Evolutionary conservation across 2,797 vertebrate species (phyloP).

Genomic region (Nasua narica): DNA sequence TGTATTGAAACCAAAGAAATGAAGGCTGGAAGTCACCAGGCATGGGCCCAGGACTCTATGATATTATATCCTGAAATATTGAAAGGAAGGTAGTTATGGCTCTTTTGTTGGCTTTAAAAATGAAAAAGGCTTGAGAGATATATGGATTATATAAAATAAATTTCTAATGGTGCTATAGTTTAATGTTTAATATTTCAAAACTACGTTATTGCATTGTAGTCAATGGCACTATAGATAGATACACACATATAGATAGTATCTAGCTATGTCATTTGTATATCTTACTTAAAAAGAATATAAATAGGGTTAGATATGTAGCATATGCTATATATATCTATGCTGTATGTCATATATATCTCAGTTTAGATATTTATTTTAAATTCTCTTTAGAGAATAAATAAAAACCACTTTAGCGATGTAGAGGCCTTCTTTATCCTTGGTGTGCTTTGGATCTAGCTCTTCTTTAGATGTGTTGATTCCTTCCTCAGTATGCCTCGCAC

Average conservation of each 20-base stretch:
- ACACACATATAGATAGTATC: not conserved
- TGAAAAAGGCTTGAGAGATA: not conserved
- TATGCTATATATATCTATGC: not conserved
- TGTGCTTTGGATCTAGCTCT: not conserved
- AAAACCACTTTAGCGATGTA: not conserved
- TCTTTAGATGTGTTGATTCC: not conserved
- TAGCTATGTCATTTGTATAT: not conserved
- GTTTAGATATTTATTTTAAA: not conserved
- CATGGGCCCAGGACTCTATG: not conserved
- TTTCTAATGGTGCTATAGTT: not conserved
- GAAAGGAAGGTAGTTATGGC: not conserved
- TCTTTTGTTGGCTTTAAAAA: not conserved
- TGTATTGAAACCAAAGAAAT: conserved; percentile 31
- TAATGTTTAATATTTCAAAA: not conserved
- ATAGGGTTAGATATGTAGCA: not conserved
- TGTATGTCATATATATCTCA: not conserved
- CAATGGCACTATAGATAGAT: not conserved
- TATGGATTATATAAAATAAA: not conserved
- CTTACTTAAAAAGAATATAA: not conserved
- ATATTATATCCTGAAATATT: not conserved
- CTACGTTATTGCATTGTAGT: not conserved
- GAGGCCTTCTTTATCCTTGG: not conserved
- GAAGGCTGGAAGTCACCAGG: not conserved
- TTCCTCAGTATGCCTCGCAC: not conserved
- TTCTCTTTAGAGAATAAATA: not conserved